Conservation (phyloP, 2,113 vertebrate species). For the Grammomys dolichurus region DNA sequence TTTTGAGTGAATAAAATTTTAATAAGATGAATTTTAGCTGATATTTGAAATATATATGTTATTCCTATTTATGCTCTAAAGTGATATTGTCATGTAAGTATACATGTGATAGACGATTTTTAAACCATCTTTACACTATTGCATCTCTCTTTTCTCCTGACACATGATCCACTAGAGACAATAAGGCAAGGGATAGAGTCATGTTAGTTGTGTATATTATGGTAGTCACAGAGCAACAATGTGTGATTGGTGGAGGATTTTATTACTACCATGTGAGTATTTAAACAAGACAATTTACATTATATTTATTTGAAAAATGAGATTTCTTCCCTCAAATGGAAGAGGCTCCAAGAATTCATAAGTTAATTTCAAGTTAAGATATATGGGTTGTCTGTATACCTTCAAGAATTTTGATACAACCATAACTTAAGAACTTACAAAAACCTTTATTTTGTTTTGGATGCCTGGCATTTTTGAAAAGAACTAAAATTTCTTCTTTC, state of each 20-base stretch:
- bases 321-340: background rate
- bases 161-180: background rate
- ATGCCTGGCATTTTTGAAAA: background rate
- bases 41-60: background rate
- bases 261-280: background rate
- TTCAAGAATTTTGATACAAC: background rate
- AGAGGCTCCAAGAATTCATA: background rate
- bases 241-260: background rate
- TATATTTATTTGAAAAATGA: background rate
- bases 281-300: background rate
- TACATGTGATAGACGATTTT: background rate
- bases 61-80: no score
- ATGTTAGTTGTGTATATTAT: background rate
- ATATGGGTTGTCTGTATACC: background rate
- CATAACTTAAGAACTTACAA: background rate
- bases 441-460: background rate
- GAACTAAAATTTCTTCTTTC: background rate
- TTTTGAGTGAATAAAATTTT: background rate
- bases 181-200: background rate
- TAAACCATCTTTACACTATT: background rate
- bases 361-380: background rate
- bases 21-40: background rate
- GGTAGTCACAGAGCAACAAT: background rate
- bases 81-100: background rate
- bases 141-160: background rate